Evolutionary conservation across 2,797 vertebrate species (phyloP).

Genomic region (Cetoscarus ocellatus): DNA sequence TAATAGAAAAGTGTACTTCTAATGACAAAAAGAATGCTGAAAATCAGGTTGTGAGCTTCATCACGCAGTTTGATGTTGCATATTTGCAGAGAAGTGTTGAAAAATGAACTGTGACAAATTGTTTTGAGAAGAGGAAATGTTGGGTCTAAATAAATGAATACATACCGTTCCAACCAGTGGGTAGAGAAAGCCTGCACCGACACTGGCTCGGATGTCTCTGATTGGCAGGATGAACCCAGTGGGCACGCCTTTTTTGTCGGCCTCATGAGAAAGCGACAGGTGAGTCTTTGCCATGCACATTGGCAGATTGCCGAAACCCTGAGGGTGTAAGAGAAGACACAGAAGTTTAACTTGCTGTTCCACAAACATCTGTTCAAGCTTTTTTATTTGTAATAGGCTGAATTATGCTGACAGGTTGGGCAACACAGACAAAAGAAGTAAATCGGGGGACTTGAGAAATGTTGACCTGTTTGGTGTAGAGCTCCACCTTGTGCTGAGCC

Average conservation of each 20-base stretch:
- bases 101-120: neutral
- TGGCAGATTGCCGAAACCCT: constrained; percentile 95
- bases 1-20: no score
- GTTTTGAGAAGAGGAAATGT: neutral
- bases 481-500: constrained; percentile 91
- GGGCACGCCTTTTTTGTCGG: constrained; percentile 95
- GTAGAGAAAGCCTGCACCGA: constrained; percentile 95
- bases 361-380: neutral
- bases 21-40: neutral
- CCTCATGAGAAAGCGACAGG: constrained; percentile 95
- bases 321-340: constrained; percentile 15
- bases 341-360: neutral
- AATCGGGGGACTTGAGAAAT: neutral
- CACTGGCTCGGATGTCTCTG: constrained; percentile 95
- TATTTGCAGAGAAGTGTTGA: accelerated
- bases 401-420: neutral
- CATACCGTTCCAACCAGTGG: constrained; percentile 95
- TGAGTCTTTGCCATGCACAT: constrained; percentile 99
- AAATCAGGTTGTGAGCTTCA: neutral
- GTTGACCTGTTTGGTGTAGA: constrained; percentile 95
- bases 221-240: constrained; percentile 93
- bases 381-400: neutral
- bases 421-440: neutral
- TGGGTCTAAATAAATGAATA: neutral
- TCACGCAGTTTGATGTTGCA: neutral